Evolutionary conservation across 2,888 invertebrate species (phyloP), one percentile per base, ranked within the genome.

Genomic region (Eupithecia dodoneata): DNA sequence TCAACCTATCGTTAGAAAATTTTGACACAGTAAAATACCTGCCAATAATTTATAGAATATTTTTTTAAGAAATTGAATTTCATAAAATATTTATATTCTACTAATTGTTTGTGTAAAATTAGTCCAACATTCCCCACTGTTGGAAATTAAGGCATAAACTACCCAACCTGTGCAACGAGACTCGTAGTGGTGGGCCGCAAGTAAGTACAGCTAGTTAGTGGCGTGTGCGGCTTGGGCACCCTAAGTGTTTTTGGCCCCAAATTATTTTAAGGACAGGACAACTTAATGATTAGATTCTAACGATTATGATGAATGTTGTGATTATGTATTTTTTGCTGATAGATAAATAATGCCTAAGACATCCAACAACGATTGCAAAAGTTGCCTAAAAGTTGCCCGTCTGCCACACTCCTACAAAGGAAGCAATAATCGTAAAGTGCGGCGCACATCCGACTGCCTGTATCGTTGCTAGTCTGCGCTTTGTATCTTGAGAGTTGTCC

Each of bases 401-500:
- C n/a, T 63, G 12, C 45, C 30, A 75, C 67, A 76, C 67, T n/a
- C 12, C 18, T 47, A 70, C 70, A 71, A 76, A 80, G 80, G 80
- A 83, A 81, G 83, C 78, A 78, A 83, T 83, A 81, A 78, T 79
- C 81, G 76, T 83, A 83, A 83, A 83, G 75, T 78, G 79, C 71
- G 76, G 75, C 76, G 79, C 76, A 79, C 79, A 81, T 80, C 78
- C 80, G 79, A 78, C 80, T 74, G 73, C 59, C 47, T 59, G 76
- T 76, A 81, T 82, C 80, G 76, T 78, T 81, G 76, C 81, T 70
- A 66, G 76, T 79, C 74, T 76, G 80, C 79, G 80, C 82, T 83
- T 81, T 83, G 82, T 80, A 80, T 83, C 74, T 83, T 83, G 83
- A 83, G 79, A 79, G 78, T 78, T 72, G 76, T 82, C 83, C 83